Evolutionary conservation across 2,797 vertebrate genomes (phyloP).

Genomic region (Syndactyla subalaris): DNA sequence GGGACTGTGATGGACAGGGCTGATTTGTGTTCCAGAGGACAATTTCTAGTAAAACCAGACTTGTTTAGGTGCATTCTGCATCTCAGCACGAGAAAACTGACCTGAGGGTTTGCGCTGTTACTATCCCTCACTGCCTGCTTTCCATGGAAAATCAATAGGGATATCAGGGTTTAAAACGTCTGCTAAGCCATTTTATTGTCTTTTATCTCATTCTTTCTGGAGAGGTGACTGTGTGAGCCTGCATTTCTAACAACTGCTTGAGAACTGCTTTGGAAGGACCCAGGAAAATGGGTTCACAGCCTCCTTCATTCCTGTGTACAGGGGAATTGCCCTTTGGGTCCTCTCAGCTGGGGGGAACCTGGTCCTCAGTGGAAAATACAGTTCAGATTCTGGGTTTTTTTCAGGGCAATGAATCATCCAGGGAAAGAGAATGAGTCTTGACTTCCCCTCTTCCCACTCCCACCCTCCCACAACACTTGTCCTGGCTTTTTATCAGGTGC

Average conservation of each 20-base stretch:
- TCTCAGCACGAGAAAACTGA: background rate
- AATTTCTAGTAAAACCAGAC: background rate
- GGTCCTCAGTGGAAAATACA: background rate
- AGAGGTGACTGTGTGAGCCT: background rate
- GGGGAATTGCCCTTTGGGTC: background rate
- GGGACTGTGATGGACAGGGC: background rate
- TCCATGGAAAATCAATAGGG: conserved; percentile 23
- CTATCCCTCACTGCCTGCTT: background rate
- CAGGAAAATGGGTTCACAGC: background rate
- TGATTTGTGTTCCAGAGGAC: background rate
- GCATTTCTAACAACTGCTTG: background rate
- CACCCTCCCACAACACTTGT: background rate
- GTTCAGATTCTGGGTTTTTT: accelerated
- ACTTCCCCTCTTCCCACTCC: background rate
- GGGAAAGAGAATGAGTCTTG: background rate
- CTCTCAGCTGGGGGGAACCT: background rate
- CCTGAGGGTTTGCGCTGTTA: background rate
- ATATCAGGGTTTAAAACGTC: background rate
- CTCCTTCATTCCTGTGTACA: accelerated
- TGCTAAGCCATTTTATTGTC: background rate
- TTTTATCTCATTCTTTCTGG: background rate
- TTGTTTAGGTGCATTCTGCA: background rate
- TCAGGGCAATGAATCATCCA: background rate
- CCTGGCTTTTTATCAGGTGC: conserved; percentile 30
- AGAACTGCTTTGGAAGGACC: background rate